Evolutionary conservation across 2,888 invertebrate species (phyloP), one percentile per base, ranked within the genome.

Genomic region (Agriotes lineatus): DNA sequence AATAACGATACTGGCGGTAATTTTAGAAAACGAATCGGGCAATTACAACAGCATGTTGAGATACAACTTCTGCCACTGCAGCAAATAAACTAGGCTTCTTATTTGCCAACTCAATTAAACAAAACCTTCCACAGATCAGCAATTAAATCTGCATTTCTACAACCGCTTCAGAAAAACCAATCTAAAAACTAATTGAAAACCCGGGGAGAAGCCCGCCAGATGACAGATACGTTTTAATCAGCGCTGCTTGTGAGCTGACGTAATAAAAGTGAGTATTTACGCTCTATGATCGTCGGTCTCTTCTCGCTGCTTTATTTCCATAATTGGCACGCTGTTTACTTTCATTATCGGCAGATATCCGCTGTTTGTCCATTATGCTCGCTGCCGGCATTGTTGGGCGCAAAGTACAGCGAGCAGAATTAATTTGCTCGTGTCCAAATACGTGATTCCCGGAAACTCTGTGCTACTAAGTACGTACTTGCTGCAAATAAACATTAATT

Each of bases 171-270:
- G 1, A 18, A 58, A 42, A 58, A 58, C 22, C 58, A 39, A 22
- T 42, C 18, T 16, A 25, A 58, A 54, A 58, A 42, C 22, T 58
- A 58, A 58, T 58, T 58, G 42, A 58, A 58, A 42, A 10, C 39
- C 16, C 16, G 37, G 20, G 16, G 42, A 42, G 42, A 42, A 54
- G 19, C 33, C 59, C 45, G 45, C 44, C 59, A 45, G 59, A 59
- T 59, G 59, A 59, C 12, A 42, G 59, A 59, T 59, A 59, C 33
- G 59, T 25, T 33, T 59, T 45, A 59, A 59, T 59, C 30, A 59
- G 33, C 45, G 45, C 45, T 16, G 44, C 59, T 45, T 45, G 59
- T 59, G 25, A 44, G 18, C 59, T 19, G 45, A 18, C 9, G 16
- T 42, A 42, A 59, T 44, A 59, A 25, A 30, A 45, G 18, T 56